Evolutionary conservation across 2,888 invertebrate species (phyloP).

Genomic region (Muschampia plurimacula): DNA sequence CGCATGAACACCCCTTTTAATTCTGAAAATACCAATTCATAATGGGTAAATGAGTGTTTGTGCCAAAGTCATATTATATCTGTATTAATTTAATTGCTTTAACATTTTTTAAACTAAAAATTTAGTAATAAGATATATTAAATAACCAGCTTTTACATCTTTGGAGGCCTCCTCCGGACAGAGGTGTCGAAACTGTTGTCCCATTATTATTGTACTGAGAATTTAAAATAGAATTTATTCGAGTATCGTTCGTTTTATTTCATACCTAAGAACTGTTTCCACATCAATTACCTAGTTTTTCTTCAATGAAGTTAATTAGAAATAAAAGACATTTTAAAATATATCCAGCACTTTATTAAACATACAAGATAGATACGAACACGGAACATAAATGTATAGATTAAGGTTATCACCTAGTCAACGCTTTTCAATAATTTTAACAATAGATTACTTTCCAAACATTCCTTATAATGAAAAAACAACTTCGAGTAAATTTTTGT

Average conservation of each 20-base stretch:
- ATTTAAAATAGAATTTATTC: constrained; percentile 80
- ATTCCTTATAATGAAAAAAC: constrained; percentile 16
- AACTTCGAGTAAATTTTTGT: constrained; percentile 25
- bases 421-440: constrained; percentile 55
- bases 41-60: constrained; percentile 47
- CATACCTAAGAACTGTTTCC: constrained; percentile 34
- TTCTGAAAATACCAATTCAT: constrained; percentile 33
- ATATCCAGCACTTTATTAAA: constrained; percentile 46
- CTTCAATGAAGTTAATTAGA: neutral
- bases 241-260: constrained; percentile 57
- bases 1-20: constrained; percentile 21
- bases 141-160: constrained; percentile 78
- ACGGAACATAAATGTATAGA: constrained; percentile 41
- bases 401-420: constrained; percentile 65
- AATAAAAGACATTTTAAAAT: constrained; percentile 44
- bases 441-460: constrained; percentile 24
- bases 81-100: constrained; percentile 47
- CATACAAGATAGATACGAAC: constrained; percentile 54
- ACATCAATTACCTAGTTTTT: no score
- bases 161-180: constrained; percentile 63
- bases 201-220: constrained; percentile 77
- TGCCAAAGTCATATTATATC: constrained; percentile 57
- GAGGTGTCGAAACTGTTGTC: constrained; percentile 80
- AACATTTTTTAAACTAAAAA: constrained; percentile 51
- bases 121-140: constrained; percentile 56